Evolutionary conservation across 2,888 invertebrate genomes (phyloP).

Genomic region (Sphecodes monilicornis): DNA sequence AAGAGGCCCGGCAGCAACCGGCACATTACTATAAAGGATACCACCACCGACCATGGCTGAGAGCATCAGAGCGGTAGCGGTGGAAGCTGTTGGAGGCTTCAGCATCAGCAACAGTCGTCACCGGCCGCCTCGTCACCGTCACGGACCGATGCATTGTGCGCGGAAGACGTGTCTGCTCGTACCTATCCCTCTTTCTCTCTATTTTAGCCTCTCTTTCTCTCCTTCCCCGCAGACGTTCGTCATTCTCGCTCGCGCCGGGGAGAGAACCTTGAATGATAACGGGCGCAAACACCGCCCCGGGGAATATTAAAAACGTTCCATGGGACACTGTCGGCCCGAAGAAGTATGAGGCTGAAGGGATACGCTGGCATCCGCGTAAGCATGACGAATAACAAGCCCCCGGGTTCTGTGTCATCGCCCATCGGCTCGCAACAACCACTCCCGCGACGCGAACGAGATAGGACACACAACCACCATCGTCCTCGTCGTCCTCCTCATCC

Average conservation of each 20-base stretch:
- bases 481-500: not conserved
- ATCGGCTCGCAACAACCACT: conserved; percentile 38
- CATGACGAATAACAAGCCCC: conserved; percentile 72
- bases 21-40: conserved; percentile 44
- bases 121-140: conserved; percentile 59
- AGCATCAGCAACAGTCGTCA: conserved; percentile 51
- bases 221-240: not conserved
- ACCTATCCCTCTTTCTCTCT: conserved; percentile 14
- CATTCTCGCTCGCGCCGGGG: conserved; percentile 25
- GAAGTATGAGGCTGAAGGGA: conserved; percentile 61
- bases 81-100: conserved; percentile 29
- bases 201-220: not conserved
- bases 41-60: conserved; percentile 41
- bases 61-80: not conserved
- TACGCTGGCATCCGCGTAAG: conserved; percentile 63
- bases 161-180: conserved; percentile 55
- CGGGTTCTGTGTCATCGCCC: conserved; percentile 75
- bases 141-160: conserved; percentile 68
- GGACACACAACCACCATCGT: conserved; percentile 8
- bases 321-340: conserved; percentile 59
- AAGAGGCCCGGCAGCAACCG: conserved; percentile 35
- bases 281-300: conserved; percentile 78
- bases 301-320: conserved; percentile 82
- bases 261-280: conserved; percentile 76
- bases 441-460: conserved; percentile 28